A percentile compares a stretch with the other conserved stretches of the same genome.
These are phyloP conservation scores for Porites lutea DNA, from an alignment of 64 coral and sea anemone genomes.

Conservation along the genomic window DNA sequence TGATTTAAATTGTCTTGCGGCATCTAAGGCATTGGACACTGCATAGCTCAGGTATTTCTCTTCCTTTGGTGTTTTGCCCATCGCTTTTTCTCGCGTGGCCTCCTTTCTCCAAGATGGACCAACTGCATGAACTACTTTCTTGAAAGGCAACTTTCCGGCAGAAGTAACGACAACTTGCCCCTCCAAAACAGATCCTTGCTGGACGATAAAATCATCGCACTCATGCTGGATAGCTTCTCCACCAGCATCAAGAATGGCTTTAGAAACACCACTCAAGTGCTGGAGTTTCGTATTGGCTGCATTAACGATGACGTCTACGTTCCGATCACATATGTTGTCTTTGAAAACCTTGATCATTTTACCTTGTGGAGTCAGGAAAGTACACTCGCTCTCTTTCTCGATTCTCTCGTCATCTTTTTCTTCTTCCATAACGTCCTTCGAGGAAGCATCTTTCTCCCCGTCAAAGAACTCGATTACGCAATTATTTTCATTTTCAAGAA, in stretches of 20 bases:
- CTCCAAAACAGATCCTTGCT: conserved; percentile 2
- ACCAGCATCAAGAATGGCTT: conserved; percentile 41
- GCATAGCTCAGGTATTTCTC: conserved; percentile 19
- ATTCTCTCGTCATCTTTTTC: neutral
- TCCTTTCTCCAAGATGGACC: conserved; percentile 55
- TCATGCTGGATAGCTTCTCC: conserved; percentile 68
- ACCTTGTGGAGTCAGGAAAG: conserved; percentile 7
- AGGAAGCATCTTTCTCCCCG: neutral
- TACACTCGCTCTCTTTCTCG: conserved; percentile 25
- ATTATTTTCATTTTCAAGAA: neutral
- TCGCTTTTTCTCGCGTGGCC: neutral
- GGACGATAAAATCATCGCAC: conserved; percentile 35
- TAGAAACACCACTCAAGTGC: conserved; percentile 59
- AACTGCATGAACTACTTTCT: conserved; percentile 66
- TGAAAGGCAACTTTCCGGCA: conserved; percentile 66
- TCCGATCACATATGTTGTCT: conserved; percentile 53
- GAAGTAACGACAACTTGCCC: conserved; percentile 51
- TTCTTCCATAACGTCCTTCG: neutral
- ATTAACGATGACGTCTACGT: conserved; percentile 71
- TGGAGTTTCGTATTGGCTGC: conserved; percentile 64
- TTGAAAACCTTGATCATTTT: conserved; percentile 52
- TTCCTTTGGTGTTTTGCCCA: neutral
- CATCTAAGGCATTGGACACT: neutral
- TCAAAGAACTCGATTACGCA: conserved; percentile 9
- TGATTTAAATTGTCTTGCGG: conserved; percentile 1